A percentile compares a stretch with the other conserved stretches of the same genome.
These are phyloP conservation scores for Drosophila greeni DNA, from an alignment of 2,888 invertebrate genomes.

Conservation along the genomic window DNA sequence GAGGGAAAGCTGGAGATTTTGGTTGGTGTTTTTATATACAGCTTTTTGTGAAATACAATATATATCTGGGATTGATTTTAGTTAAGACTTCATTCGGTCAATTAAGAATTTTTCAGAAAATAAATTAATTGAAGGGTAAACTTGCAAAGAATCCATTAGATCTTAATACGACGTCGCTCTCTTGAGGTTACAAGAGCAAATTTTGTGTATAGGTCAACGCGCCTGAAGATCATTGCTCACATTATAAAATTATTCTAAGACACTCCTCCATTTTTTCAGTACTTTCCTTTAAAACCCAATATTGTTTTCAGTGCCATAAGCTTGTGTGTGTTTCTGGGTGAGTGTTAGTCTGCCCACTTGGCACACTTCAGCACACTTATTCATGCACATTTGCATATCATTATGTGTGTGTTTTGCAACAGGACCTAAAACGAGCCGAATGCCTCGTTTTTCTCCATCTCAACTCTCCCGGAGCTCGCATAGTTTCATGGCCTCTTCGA, in stretches of 20 bases:
- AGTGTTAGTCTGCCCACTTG: conserved; percentile 42
- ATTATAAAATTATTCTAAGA: not conserved
- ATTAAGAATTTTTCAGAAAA: too few species aligned
- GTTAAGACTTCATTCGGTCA: too few species aligned
- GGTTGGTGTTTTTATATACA: not conserved
- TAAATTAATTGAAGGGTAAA: too few species aligned
- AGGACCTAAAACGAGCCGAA: conserved; percentile 22
- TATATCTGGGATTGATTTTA: too few species aligned
- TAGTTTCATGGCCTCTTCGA: conserved; percentile 38
- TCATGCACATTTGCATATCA: conserved; percentile 72
- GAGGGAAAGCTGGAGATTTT: not conserved
- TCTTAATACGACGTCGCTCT: too few species aligned
- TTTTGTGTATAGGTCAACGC: too few species aligned
- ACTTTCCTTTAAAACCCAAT: not conserved
- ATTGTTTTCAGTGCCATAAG: not conserved
- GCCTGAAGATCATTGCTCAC: too few species aligned
- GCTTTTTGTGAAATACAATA: too few species aligned
- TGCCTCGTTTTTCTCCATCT: conserved; percentile 34
- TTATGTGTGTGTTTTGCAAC: conserved; percentile 52
- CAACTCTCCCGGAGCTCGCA: conserved; percentile 26
- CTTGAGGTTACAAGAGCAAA: too few species aligned
- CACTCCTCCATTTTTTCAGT: not conserved
- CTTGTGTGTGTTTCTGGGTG: conserved; percentile 16
- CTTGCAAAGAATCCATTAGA: too few species aligned
- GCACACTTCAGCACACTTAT: conserved; percentile 65